phyloP scores from a whole-genome alignment of 2,888 invertebrate species.

The Drosophila mercatorum region DNA sequence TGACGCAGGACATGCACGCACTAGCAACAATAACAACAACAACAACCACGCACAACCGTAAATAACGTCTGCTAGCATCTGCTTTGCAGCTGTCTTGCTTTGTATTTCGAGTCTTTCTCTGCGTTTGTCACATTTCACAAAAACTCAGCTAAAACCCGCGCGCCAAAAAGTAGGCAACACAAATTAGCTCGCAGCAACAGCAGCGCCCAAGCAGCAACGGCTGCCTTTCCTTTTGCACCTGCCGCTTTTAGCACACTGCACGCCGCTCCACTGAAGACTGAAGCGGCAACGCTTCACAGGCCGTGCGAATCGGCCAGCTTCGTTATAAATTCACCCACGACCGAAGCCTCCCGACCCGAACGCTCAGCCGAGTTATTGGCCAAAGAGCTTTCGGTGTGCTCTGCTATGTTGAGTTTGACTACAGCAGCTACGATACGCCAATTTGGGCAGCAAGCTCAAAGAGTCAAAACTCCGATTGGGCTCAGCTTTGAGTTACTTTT shows the following conservation, averaged over 20 bases:
- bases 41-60: conserved; percentile 27
- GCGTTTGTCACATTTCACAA: conserved; percentile 75
- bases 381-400: conserved; percentile 34
- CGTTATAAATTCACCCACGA: conserved; percentile 48
- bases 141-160: conserved; percentile 58
- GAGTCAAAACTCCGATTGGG: neutral
- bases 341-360: conserved; percentile 19
- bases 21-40: conserved; percentile 1
- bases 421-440: neutral
- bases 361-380: conserved; percentile 9
- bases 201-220: conserved; percentile 5
- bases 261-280: conserved; percentile 80
- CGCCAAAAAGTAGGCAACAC: conserved; percentile 75
- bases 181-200: conserved; percentile 29
- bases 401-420: conserved; percentile 20
- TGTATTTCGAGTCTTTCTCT: conserved; percentile 73
- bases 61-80: conserved; percentile 42
- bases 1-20: conserved; percentile 49
- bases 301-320: conserved; percentile 31
- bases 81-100: conserved; percentile 25
- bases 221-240: conserved; percentile 28
- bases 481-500: neutral
- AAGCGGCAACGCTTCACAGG: conserved; percentile 30
- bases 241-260: conserved; percentile 70
- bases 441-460: neutral